A percentile compares a stretch with the other conserved stretches of the same genome.
Conservation (phyloP, 2,113 vertebrate genomes). For the Microcebus murinus region DNA sequence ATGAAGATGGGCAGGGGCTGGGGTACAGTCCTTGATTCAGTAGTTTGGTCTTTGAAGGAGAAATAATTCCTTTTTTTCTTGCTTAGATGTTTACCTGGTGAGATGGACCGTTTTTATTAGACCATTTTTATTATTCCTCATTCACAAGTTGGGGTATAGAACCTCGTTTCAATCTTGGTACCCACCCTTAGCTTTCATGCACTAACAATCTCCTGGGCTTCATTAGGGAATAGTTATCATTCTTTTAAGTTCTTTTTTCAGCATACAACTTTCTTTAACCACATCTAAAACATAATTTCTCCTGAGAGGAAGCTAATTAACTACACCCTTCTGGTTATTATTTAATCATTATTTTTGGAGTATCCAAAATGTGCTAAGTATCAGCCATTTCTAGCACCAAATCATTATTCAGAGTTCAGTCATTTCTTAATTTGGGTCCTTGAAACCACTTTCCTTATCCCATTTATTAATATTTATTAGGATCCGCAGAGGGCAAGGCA, state of each 20-base stretch:
- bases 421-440: slow-evolving; percentile 39
- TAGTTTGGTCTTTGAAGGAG: background rate
- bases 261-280: slow-evolving; percentile 27
- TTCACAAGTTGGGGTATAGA: background rate
- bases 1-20: background rate
- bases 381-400: slow-evolving; percentile 25
- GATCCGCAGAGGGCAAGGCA: background rate
- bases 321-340: slow-evolving; percentile 1
- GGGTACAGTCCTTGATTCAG: background rate
- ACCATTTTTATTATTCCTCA: background rate
- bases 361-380: slow-evolving; percentile 22
- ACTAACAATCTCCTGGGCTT: background rate
- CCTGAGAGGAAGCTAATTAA: background rate
- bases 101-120: background rate
- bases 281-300: slow-evolving; percentile 31
- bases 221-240: background rate
- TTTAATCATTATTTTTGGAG: slow-evolving; percentile 50
- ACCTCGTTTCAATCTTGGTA: background rate
- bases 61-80: background rate
- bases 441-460: slow-evolving; percentile 16
- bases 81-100: background rate
- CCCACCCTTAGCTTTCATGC: background rate
- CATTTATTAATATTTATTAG: slow-evolving; percentile 13
- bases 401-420: slow-evolving; percentile 42
- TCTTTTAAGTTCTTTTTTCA: slow-evolving; percentile 14